Evolutionary conservation across 2,888 invertebrate genomes (phyloP), one percentile per base, ranked within the genome.

Genomic region (Conops quadrifasciatus): DNA sequence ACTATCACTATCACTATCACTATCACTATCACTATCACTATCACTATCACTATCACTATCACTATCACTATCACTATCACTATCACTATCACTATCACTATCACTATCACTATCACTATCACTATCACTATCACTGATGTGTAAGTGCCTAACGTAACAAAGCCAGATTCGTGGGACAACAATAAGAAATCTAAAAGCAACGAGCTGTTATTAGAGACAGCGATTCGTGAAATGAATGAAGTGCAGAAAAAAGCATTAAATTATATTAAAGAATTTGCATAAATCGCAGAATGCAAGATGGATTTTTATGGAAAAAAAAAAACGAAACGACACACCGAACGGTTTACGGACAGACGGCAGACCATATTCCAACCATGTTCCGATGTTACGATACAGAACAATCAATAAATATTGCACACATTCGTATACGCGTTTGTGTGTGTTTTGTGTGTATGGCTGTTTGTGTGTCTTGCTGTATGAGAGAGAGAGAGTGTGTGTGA

Each of bases 201-300:
- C 59, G 59, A 60, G 56, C 24, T 58, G 51, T 58, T 47, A 49
- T 28, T 47, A 67, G 26, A 47, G 45, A 56, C 19, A 70, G 15
- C 59, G 47, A 24, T 45, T 67, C 47, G 24, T 36, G 30, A 49
- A n/a, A 36, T 51, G 49, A 62, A 67, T 68, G 24, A 62, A 71
- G 64, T 64, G 67, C 56, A 63, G 71, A 71, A 28, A 71, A 63
- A 67, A 47, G 71, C 67, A 71, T 71, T 58, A 71, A 64, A 71
- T 66, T 71, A 7, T 63, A 71, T 67, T 56, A 62, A 71, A 49
- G 67, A 71, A 71, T 71, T 62, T 21, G 47, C 58, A 64, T 51
- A 45, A 68, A 68, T 62, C 28, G 19, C 65, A 56, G 51, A 64
- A 64, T 28, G 36, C 53, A 63, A 49, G 24, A 28, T 47, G 21